Conservation (phyloP, 2,113 vertebrate species). For the Eidolon helvum region DNA sequence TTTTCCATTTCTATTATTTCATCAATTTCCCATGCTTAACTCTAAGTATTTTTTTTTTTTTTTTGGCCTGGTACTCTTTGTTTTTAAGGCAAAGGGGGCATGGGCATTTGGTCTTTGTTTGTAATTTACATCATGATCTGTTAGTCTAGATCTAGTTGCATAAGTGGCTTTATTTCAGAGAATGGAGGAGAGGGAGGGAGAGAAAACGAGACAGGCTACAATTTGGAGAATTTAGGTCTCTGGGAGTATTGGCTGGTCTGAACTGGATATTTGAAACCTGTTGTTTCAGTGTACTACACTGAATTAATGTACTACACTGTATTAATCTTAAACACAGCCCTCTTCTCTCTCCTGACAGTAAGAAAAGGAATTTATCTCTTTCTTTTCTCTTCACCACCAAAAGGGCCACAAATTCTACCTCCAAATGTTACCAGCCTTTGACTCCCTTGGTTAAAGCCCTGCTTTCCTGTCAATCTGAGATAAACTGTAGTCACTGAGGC, state of each 20-base stretch:
- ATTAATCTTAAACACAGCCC: not conserved
- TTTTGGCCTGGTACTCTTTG: not conserved
- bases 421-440: not conserved
- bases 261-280: not conserved
- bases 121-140: not conserved
- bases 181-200: not conserved
- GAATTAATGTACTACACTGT: not conserved
- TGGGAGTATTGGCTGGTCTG: not conserved
- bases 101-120: conserved; percentile 6
- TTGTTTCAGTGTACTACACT: not conserved
- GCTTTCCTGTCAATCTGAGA: not conserved
- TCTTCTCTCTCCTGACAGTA: not conserved
- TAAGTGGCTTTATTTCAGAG: not conserved
- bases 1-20: not conserved
- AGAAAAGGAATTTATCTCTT: not conserved
- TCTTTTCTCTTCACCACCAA: not conserved
- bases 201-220: not conserved
- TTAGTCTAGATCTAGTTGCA: not conserved
- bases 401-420: not conserved
- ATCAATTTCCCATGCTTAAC: not conserved
- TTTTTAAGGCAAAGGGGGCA: not conserved
- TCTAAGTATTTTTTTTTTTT: not conserved
- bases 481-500: not conserved
- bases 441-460: not conserved
- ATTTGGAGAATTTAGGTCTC: not conserved